Evolutionary conservation across 2,888 invertebrate species (phyloP), one percentile per base, ranked within the genome.

Genomic region (Chelonus formosanus): DNA sequence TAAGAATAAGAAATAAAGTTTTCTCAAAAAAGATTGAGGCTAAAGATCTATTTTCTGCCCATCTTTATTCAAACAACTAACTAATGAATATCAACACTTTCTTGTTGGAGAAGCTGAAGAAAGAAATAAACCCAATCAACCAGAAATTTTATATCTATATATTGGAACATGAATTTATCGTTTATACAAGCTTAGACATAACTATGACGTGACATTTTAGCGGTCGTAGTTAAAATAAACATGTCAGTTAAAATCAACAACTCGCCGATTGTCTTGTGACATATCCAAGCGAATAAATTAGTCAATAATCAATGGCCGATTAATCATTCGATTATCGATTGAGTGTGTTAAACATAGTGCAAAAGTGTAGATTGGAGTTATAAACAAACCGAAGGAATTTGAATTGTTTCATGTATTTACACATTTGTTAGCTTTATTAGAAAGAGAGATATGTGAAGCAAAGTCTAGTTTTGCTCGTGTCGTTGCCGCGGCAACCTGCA

Each of bases 401-500:
- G 20, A 20, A 20, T 20, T 20, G 20, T 20, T 20, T 20, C 20
- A 20, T 20, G 20, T 20, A 20, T 20, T 20, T 20, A 20, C 20
- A 20, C 20, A 20, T 20, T 20, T 20, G 20, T 20, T 20, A 20
- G 20, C 20, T 20, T 20, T 20, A 20, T 20, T 20, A 20, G 20
- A 20, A 2, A 20, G 20, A 4, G 5, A 52, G 31, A 40, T 0
- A 6, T 40, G 52, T 31, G 5, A 40, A 40, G 5, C 40, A 40
- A 40, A 40, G 40, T 40, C 40, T 45, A 57, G 44, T 45, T 50
- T 61, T 59, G 74, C 72, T 68, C 76, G 77, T 77, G 76, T 76
- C 75, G 77, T 78, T 77, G 73, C 75, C 77, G 67, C 67, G 76
- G 77, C 71, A 77, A 78, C 77, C 70, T 69, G 67, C 63, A 52